Base-by-base conservation (phyloP, 2,113 vertebrate genomes). In the Monarcha castaneiventris region DNA sequence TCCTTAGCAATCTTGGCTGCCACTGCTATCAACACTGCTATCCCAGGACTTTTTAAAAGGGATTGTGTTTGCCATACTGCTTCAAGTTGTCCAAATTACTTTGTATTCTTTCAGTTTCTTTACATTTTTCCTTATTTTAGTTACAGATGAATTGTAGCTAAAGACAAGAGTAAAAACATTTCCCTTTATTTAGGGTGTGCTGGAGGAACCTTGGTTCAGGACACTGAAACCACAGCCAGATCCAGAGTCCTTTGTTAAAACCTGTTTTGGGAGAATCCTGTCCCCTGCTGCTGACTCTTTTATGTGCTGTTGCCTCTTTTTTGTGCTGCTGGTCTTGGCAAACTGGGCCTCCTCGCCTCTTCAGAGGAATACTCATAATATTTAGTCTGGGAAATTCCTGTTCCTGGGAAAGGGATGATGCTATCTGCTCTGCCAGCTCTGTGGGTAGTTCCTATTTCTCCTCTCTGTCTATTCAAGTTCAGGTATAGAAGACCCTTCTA, bases 211-310 rank as follows among this genome's bases (percentile, higher is more conserved):
- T 85, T 8, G 1, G 9, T 90, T 90, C 63, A 80, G 46, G 55
- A 39, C 61, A 46, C 59, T 54, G 84, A 69, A 93, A 80, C 66
- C 68, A 62, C 85, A 90, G 82, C 51, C 58, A 83, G 67, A 82
- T 43, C 17, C 75, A 90, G 63, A 69, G 46, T 10, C 8, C 52
- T 92, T 84, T 95, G 59, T 92, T 71, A 73, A 92, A 90, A 83
- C 35, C 56, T 92, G 59, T 11, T 89, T 85, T 86, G 74, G 59
- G 56, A 92, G 80, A 86, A 77, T 90, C 51, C 75, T 90, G 55
- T 93, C 48, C 63, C 72, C 88, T 89, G 76, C 90, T 95, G 90
- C 83, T 94, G 85, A 52, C 23, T 83, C 67, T 92, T 92, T 92
- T 79, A 64, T 58, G 26, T 79, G 41, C 44, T 93, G 66, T 55